Evolutionary conservation across 2,113 vertebrate genomes (phyloP).

Genomic region (Ceratotherium simum): DNA sequence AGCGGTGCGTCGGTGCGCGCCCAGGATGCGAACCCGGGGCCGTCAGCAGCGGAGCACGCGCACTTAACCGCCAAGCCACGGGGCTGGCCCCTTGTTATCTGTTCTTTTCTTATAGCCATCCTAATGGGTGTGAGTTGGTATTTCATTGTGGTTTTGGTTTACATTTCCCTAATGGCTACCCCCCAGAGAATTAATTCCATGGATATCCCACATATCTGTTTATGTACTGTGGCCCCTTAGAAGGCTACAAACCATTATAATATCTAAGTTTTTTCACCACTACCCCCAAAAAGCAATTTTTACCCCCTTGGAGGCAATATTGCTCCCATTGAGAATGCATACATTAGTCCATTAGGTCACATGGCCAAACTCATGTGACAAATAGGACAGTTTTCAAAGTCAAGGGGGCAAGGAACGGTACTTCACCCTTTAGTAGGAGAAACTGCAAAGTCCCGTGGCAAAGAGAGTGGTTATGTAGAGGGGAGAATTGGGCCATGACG

Average conservation of each 20-base stretch:
- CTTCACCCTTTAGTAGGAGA: background rate
- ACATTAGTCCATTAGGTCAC: background rate
- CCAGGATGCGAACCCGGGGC: no score
- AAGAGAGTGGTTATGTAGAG: background rate
- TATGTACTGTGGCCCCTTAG: background rate
- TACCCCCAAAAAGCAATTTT: background rate
- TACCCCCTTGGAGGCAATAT: background rate
- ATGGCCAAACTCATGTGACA: background rate
- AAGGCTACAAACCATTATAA: background rate
- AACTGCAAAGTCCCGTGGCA: background rate
- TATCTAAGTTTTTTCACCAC: background rate
- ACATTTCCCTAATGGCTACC: background rate
- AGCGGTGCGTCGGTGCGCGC: no score
- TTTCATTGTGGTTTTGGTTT: background rate
- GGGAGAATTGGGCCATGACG: accelerated
- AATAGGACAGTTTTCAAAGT: background rate
- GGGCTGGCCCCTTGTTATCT: no score
- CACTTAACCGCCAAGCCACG: no score
- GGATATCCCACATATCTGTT: background rate
- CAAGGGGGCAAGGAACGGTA: background rate
- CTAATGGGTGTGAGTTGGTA: background rate
- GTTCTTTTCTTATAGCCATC: background rate
- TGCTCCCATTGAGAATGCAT: background rate
- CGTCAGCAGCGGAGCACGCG: no score
- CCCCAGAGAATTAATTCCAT: background rate